Conservation (phyloP, 2,888 invertebrate genomes). For the Ectobius pallidus region DNA sequence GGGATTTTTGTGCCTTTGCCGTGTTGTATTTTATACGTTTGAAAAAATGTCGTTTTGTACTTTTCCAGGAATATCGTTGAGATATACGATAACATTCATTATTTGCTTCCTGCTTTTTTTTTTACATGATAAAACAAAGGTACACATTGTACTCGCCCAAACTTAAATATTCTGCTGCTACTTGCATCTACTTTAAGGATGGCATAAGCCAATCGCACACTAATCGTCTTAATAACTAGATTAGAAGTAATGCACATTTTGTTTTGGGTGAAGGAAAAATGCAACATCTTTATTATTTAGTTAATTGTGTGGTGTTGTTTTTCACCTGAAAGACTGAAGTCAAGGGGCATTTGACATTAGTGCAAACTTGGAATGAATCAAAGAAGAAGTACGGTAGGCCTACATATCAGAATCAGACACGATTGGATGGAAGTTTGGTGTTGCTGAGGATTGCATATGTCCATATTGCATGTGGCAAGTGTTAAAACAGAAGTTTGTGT, state of each 20-base stretch:
- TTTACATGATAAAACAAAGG: slow-evolving; percentile 8
- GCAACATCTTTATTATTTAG: too few relatives aligned
- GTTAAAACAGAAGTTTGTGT: neutral
- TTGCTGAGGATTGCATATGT: slow-evolving; percentile 1
- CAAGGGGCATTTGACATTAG: slow-evolving; percentile 21
- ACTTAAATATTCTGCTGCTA: neutral
- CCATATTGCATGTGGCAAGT: slow-evolving; percentile 1
- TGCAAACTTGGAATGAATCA: slow-evolving; percentile 4
- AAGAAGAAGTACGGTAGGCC: slow-evolving; percentile 15
- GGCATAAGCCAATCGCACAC: slow-evolving; percentile 15
- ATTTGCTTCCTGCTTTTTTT: slow-evolving; percentile 23
- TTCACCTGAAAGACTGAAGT: slow-evolving; percentile 16
- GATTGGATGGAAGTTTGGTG: slow-evolving; percentile 5
- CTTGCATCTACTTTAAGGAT: neutral
- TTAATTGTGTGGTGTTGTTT: too few relatives aligned
- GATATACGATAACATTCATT: slow-evolving; percentile 16
- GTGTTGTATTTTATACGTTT: slow-evolving; percentile 40
- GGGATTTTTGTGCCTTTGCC: slow-evolving; percentile 42
- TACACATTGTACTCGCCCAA: neutral
- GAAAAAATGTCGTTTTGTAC: slow-evolving; percentile 39
- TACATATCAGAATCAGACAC: slow-evolving; percentile 23
- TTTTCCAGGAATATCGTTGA: slow-evolving; percentile 37
- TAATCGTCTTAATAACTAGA: neutral
- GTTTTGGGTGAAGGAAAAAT: neutral
- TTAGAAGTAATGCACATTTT: neutral